phyloP scores from a whole-genome alignment of 2,888 invertebrate species.

The Spilosoma lubricipeda region DNA sequence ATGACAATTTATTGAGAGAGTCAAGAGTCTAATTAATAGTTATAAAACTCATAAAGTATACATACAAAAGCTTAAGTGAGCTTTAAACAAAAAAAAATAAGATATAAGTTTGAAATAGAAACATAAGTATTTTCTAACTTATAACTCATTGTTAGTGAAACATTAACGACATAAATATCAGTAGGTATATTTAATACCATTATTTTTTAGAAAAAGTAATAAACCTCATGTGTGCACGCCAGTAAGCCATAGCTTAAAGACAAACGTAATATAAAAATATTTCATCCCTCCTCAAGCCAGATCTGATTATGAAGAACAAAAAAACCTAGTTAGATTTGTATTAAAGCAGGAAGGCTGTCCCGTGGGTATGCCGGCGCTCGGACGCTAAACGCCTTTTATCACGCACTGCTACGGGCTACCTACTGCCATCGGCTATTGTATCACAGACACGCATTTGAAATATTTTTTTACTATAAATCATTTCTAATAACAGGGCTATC shows the following conservation, averaged over 20 bases:
- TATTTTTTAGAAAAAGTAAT: background rate
- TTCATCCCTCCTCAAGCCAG: constrained; percentile 28
- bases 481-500: background rate
- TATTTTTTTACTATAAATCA: background rate
- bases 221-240: background rate
- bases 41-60: no score
- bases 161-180: background rate
- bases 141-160: background rate
- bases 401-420: constrained; percentile 76
- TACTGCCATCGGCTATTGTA: constrained; percentile 48
- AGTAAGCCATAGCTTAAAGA: background rate
- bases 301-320: constrained; percentile 57
- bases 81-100: no score
- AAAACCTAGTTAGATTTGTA: constrained; percentile 79
- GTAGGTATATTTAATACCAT: background rate
- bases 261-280: constrained; percentile 26
- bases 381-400: constrained; percentile 86
- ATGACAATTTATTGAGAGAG: no score
- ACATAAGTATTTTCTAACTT: no score
- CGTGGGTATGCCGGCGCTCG: constrained; percentile 58
- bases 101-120: no score
- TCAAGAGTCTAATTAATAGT: no score
- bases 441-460: constrained; percentile 46
- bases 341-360: constrained; percentile 68
- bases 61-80: no score